These are phyloP conservation scores for Phragmatobia fuliginosa DNA, from an alignment of 2,888 invertebrate genomes.

Conservation along the genomic window DNA sequence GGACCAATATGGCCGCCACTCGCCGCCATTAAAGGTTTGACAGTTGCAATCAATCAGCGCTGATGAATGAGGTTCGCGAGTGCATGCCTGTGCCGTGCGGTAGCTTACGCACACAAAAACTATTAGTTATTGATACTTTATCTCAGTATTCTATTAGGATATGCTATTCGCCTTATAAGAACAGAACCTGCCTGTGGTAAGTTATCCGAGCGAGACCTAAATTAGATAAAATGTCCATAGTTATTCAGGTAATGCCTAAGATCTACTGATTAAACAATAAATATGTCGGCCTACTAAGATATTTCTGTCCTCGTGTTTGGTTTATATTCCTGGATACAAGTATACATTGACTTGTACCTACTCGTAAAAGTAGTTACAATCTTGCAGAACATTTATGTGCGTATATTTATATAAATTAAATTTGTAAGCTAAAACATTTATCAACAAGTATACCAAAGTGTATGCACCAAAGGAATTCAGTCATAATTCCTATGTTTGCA, in stretches of 20 bases:
- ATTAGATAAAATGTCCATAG: background rate
- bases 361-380: background rate
- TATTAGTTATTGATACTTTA: slow-evolving; percentile 46
- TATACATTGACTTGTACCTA: background rate
- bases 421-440: background rate
- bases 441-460: slow-evolving; percentile 6
- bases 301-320: background rate
- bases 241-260: background rate
- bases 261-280: background rate
- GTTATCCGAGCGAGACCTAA: background rate
- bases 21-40: slow-evolving; percentile 83
- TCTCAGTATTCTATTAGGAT: slow-evolving; percentile 43
- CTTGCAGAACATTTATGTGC: background rate
- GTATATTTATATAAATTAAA: background rate
- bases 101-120: slow-evolving; percentile 58
- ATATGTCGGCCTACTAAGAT: background rate
- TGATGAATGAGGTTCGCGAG: slow-evolving; percentile 83
- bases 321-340: background rate
- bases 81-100: slow-evolving; percentile 59
- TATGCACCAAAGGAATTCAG: slow-evolving; percentile 9
- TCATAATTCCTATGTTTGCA: slow-evolving; percentile 42
- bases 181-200: slow-evolving; percentile 21
- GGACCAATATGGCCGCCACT: slow-evolving; percentile 76
- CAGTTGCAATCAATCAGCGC: slow-evolving; percentile 85
- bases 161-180: slow-evolving; percentile 40